Evolutionary conservation across 2,797 vertebrate species (phyloP), one percentile per base, ranked within the genome.

Genomic region (Cyclopterus lumpus): DNA sequence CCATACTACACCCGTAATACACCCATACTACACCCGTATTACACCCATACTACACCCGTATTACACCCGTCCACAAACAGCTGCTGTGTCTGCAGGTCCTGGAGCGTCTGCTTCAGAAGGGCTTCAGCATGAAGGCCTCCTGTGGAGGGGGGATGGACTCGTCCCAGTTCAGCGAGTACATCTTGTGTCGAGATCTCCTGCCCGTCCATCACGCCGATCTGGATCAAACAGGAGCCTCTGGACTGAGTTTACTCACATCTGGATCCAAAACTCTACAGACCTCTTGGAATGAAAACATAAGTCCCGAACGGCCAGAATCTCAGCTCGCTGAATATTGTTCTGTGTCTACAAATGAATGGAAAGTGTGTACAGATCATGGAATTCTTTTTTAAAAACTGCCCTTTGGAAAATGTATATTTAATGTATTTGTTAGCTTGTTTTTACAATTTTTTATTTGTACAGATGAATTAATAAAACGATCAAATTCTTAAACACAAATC

Each of bases 171-270:
- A 98, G 97, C 22, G 97, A 97, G 77, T 97, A 97, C 0, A 92
- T 98, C 46, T 88, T 98, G 81, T 96, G 96, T 72, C 95, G 97
- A 0, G 94, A 97, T 46, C 95, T 97, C 72, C 90, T 91, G 77
- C 93, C 93, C 57, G 93, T 94, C 96, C 57, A 20, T 85, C 64
- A 95, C 93, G 1, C 92, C 95, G 0, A 94, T 97, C 92, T 94
- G 96, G 90, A 97, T 98, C 96, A 98, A 98, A 91, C 96, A 97
- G 88, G 97, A 98, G 73, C 96, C 96, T 71, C 94, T 97, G 93
- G 96, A 69, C 54, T 20, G 32, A 34, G 32, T 32, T n/a, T n/a
- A n/a, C n/a, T n/a, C n/a, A n/a, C n/a, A n/a, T n/a, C 28, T 30
- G 28, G n/a, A n/a, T n/a, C n/a, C n/a, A n/a, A n/a, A n/a, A n/a